Percentiles rank a stretch among this genome's conserved stretches.
phyloP scores from a whole-genome alignment of 2,797 vertebrate genomes.

The Microcaecilia unicolor region DNA sequence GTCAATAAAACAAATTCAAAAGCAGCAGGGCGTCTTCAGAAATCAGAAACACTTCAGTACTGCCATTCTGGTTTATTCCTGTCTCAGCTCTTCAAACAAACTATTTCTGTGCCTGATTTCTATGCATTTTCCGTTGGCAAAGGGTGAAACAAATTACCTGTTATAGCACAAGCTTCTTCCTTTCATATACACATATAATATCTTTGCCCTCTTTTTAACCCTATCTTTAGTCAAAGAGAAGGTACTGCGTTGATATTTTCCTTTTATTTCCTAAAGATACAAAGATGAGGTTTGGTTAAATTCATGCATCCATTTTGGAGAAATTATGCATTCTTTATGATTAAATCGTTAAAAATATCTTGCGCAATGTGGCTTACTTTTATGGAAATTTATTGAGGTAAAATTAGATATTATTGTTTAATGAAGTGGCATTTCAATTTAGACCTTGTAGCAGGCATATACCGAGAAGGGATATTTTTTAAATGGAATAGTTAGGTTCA shows the following conservation, averaged over 20 bases:
- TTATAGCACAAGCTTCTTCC: constrained; percentile 18
- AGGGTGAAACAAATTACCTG: constrained; percentile 16
- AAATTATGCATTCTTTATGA: constrained; percentile 69
- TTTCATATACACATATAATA: constrained; percentile 36
- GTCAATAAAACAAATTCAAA: no score
- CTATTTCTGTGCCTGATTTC: no score
- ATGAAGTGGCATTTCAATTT: constrained; percentile 80
- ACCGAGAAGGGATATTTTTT: constrained; percentile 67
- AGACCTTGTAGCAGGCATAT: constrained; percentile 70
- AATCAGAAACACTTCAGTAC: no score
- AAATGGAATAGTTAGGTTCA: constrained; percentile 98
- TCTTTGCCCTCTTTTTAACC: constrained; percentile 7
- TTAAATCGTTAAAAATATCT: constrained; percentile 76
- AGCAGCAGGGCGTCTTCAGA: no score
- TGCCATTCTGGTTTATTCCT: no score
- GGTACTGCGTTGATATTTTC: constrained; percentile 42
- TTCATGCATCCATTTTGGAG: constrained; percentile 53
- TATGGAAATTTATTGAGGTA: constrained; percentile 79
- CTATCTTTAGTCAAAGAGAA: constrained; percentile 22
- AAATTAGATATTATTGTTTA: constrained; percentile 80
- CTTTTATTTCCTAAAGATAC: constrained; percentile 50
- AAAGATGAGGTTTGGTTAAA: no score
- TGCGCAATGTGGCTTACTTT: constrained; percentile 69
- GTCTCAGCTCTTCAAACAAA: no score
- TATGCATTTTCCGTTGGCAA: not conserved